Conservation (phyloP, 2,797 vertebrate genomes). For the Parotocinclus haroldoi region DNA sequence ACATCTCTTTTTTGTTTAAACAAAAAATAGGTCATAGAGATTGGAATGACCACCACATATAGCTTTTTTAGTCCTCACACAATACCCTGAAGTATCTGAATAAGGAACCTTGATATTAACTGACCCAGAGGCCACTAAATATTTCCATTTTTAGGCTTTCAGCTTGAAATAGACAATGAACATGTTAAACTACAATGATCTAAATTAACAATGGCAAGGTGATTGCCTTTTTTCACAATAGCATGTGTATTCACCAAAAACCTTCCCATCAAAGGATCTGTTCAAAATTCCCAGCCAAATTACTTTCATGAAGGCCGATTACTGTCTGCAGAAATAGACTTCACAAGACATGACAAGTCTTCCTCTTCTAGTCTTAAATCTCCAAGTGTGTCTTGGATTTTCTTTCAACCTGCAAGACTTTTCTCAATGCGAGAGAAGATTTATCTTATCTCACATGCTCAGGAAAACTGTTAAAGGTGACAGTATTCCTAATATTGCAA, state of each 20-base stretch:
- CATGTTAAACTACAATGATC: constrained; percentile 22
- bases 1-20: too few relatives aligned
- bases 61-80: constrained; percentile 14
- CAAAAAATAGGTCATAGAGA: constrained; percentile 1
- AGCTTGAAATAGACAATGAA: constrained; percentile 32
- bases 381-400: too few relatives aligned
- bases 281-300: constrained; percentile 15
- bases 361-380: too few relatives aligned
- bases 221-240: constrained; percentile 45
- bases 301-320: constrained; percentile 21
- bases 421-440: too few relatives aligned
- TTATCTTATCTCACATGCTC: too few relatives aligned
- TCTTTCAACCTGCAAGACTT: too few relatives aligned
- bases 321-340: constrained; percentile 6
- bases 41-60: constrained; percentile 7
- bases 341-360: not conserved
- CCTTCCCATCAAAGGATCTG: constrained; percentile 20
- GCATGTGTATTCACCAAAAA: constrained; percentile 37
- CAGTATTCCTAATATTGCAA: too few relatives aligned
- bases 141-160: constrained; percentile 27
- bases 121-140: constrained; percentile 40
- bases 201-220: constrained; percentile 41
- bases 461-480: too few relatives aligned
- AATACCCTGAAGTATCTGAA: constrained; percentile 12
- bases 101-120: constrained; percentile 35